These are phyloP conservation scores for Lophura nycthemera DNA, from an alignment of 2,113 vertebrate species.

Conservation along the genomic window DNA sequence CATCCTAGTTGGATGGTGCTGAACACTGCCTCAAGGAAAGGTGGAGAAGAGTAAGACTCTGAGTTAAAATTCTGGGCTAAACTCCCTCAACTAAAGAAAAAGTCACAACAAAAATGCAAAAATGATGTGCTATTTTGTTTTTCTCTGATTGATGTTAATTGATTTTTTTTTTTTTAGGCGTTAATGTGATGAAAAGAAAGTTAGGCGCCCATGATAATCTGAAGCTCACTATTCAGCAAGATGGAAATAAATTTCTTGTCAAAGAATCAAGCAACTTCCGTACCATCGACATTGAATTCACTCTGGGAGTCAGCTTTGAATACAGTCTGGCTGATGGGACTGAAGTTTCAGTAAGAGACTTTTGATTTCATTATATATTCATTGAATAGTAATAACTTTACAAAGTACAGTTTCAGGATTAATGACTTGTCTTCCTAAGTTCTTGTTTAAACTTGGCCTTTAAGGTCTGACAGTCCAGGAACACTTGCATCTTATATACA, in stretches of 20 bases:
- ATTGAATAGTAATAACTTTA: not conserved
- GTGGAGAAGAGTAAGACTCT: not conserved
- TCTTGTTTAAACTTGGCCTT: not conserved
- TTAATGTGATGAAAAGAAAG: slow-evolving; percentile 89
- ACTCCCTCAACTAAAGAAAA: not conserved
- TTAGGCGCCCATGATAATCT: slow-evolving; percentile 89
- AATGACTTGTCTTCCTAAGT: not conserved
- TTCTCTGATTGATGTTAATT: not conserved
- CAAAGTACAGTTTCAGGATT: not conserved
- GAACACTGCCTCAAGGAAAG: not conserved
- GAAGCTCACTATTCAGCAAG: slow-evolving; percentile 87
- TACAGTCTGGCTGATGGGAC: slow-evolving; percentile 91
- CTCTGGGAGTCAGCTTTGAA: slow-evolving; percentile 82
- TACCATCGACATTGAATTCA: slow-evolving; percentile 85
- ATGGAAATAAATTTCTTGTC: slow-evolving; percentile 85
- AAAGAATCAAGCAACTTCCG: slow-evolving; percentile 91
- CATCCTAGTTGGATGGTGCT: not conserved
- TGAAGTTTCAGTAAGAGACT: slow-evolving; percentile 84
- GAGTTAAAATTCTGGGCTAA: not conserved
- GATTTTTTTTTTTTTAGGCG: slow-evolving; percentile 71
- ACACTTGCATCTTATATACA: not conserved
- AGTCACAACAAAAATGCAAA: not conserved
- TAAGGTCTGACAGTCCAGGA: not conserved
- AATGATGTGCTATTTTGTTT: not conserved
- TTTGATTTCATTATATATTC: not conserved